Conservation (phyloP, 2,888 invertebrate species). For the Dioctria rufipes region DNA sequence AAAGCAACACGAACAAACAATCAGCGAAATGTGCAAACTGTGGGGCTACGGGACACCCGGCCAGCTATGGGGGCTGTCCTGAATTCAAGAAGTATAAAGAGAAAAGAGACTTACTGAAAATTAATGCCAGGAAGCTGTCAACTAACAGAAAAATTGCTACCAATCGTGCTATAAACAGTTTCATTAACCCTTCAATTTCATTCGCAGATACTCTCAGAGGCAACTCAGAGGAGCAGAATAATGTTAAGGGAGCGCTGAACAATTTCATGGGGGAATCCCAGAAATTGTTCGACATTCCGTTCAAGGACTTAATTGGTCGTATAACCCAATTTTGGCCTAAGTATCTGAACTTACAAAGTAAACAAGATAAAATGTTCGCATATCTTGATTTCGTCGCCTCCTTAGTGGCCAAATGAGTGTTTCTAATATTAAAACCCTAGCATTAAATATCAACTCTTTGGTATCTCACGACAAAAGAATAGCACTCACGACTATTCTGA, state of each 20-base stretch:
- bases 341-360: background rate
- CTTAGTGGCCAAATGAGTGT: background rate
- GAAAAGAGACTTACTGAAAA: background rate
- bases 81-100: background rate
- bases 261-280: background rate
- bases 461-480: background rate
- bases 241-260: no score
- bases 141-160: background rate
- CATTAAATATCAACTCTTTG: background rate
- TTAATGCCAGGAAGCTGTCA: background rate
- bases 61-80: background rate
- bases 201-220: background rate
- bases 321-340: background rate
- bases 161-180: background rate
- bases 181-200: background rate
- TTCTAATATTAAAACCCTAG: no score
- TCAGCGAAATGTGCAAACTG: background rate
- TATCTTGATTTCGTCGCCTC: background rate
- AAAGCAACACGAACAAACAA: background rate
- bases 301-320: background rate
- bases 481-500: no score
- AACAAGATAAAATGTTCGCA: background rate
- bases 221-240: background rate
- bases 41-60: background rate
- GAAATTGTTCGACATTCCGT: background rate